A percentile compares a stretch with the other conserved stretches of the same genome.
These are phyloP conservation scores for Tachina lurida DNA, from an alignment of 2,888 invertebrate genomes.

Conservation along the genomic window DNA sequence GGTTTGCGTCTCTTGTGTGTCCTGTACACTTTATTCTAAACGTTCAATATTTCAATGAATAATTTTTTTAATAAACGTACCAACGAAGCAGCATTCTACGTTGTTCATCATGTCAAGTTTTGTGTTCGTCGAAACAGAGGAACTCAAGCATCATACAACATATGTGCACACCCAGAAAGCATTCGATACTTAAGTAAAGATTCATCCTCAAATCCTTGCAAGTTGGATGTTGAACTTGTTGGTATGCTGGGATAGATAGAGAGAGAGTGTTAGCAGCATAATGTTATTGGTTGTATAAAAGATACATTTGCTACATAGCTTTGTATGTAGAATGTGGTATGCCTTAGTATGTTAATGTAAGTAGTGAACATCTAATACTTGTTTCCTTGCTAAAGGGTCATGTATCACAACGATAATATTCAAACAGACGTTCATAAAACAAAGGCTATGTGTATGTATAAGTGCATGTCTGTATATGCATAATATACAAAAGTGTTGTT, in stretches of 20 bases:
- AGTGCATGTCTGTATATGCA: not conserved
- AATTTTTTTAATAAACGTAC: too few species aligned
- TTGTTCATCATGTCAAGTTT: too few species aligned
- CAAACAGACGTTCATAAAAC: constrained; percentile 25
- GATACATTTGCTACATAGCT: constrained; percentile 14
- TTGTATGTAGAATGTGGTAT: not conserved
- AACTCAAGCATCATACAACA: too few species aligned
- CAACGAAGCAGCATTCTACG: too few species aligned
- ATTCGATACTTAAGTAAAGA: not conserved
- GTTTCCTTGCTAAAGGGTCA: constrained; percentile 58
- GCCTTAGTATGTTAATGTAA: constrained; percentile 7
- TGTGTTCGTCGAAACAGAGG: too few species aligned
- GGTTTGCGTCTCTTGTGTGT: too few species aligned
- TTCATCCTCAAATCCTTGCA: too few species aligned
- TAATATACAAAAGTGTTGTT: constrained; percentile 9
- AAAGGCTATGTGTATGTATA: not conserved
- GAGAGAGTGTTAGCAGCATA: constrained; percentile 9
- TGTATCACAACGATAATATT: constrained; percentile 55
- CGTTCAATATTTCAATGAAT: too few species aligned
- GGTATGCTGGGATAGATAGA: not conserved
- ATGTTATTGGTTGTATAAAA: constrained; percentile 39
- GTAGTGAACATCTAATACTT: constrained; percentile 39
- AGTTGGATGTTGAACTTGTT: not conserved
- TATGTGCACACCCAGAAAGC: too few species aligned
- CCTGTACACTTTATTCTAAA: too few species aligned